Evolutionary conservation across 2,797 vertebrate species (phyloP).

Genomic region (Nasua narica): DNA sequence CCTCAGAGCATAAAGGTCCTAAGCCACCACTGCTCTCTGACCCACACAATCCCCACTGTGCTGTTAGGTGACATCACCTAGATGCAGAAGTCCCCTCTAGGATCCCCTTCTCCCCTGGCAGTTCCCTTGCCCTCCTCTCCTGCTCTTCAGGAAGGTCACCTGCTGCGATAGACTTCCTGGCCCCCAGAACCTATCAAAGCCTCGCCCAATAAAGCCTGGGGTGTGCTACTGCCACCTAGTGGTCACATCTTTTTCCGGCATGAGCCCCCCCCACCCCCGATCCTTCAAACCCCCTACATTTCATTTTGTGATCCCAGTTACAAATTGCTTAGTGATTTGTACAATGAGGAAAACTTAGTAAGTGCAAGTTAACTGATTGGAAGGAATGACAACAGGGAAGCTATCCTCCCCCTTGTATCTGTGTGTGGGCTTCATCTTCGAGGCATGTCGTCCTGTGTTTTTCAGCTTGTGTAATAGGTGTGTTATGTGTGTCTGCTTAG

Average conservation of each 20-base stretch:
- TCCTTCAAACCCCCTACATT: neutral
- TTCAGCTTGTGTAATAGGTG: neutral
- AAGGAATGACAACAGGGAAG: neutral
- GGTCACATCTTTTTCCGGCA: neutral
- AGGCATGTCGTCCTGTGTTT: neutral
- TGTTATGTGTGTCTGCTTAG: neutral
- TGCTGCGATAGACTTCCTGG: neutral
- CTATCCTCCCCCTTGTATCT: no score
- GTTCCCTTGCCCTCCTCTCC: neutral
- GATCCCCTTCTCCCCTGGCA: no score
- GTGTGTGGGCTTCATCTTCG: neutral
- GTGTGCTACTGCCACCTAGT: neutral
- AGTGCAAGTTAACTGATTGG: neutral
- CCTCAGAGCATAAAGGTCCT: neutral
- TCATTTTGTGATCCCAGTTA: neutral
- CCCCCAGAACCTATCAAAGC: neutral
- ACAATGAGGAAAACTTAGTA: fast-evolving
- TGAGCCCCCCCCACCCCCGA: neutral
- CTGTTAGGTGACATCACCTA: neutral
- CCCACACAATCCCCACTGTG: neutral
- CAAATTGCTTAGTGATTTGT: neutral
- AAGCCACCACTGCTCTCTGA: neutral
- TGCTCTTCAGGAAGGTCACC: neutral
- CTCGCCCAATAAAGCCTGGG: neutral
- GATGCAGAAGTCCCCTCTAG: neutral